Base-by-base conservation (phyloP, 2,888 invertebrate genomes). In the Brachyptera putata region DNA sequence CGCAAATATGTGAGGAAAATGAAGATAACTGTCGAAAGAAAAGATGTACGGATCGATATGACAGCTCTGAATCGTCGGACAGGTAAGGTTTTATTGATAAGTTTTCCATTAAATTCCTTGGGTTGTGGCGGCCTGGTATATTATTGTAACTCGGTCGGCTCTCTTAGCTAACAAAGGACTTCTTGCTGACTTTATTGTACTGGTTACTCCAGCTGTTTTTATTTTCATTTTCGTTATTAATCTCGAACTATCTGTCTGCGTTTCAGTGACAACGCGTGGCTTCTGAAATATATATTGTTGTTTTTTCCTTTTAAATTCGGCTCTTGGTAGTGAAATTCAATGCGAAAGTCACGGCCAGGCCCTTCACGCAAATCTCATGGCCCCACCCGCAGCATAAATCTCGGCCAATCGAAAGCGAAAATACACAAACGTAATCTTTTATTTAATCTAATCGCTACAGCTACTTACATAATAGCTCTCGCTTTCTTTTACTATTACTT, bases 21-120 rank as follows among this genome's bases (percentile, higher is more conserved):
- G 63, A 56, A 66, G 72, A 72, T 66, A 71, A 69, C 68, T 85
- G 83, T 73, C 83, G 86, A 76, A 89, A 87, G 79, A 91, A 89
- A 79, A 83, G 92, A 78, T 90, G 91, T 79, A 82, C 89, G 76
- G 91, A 92, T 84, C 85, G 91, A 80, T 92, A 90, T 81, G 92
- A 93, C 82, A 92, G 91, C 77, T 91, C 91, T 72, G 92, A 92
- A 80, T 91, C 91, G 72, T 92, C 91, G 78, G 92, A 92, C 89
- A 92, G 92, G 92, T 91, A 76, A 82, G 81, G 74, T 65, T 55
- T 53, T 56, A 49, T 41, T 60, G 39, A 56, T 56, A 34, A 30
- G 18, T 36, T 53, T 36, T 18, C 13, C 18, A 21, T 46, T 46
- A 11, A 46, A 46, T 9, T n/a, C 1, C 22, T 16, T 3, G 46